Percentiles rank a stretch among this genome's conserved stretches.
Conservation (phyloP, 2,113 vertebrate species). For the Apodemus speciosus region DNA sequence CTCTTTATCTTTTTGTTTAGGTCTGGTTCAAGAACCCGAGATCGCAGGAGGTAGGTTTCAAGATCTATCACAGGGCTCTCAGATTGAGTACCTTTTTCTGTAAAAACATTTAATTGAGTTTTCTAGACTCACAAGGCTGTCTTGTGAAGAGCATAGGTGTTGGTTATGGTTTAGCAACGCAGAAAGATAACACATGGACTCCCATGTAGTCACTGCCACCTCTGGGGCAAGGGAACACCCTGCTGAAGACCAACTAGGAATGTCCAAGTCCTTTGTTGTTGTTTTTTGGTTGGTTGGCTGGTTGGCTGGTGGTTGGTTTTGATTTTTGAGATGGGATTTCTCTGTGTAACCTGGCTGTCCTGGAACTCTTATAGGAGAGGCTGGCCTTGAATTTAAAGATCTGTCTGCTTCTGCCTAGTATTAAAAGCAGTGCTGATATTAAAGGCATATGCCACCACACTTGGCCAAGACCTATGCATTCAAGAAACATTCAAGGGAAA, state of each 20-base stretch:
- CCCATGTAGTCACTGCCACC: too few species aligned
- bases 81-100: not conserved
- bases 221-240: not conserved
- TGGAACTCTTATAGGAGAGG: not conserved
- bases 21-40: constrained; percentile 94
- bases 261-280: not conserved
- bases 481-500: not conserved
- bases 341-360: not conserved
- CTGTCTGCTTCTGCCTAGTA: not conserved
- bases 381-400: not conserved
- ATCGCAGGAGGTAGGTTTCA: constrained; percentile 88
- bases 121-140: not conserved
- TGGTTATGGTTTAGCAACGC: not conserved
- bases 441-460: not conserved
- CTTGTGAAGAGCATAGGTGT: not conserved
- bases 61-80: not conserved
- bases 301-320: not conserved
- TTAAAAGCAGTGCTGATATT: not conserved
- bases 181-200: too few species aligned
- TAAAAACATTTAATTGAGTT: not conserved
- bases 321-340: not conserved
- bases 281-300: not conserved
- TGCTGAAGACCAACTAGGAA: not conserved
- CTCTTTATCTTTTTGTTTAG: constrained; percentile 78
- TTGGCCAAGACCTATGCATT: not conserved